Evolutionary conservation across 2,888 invertebrate species (phyloP), one percentile per base, ranked within the genome.

Genomic region (Cataglyphis cursor): DNA sequence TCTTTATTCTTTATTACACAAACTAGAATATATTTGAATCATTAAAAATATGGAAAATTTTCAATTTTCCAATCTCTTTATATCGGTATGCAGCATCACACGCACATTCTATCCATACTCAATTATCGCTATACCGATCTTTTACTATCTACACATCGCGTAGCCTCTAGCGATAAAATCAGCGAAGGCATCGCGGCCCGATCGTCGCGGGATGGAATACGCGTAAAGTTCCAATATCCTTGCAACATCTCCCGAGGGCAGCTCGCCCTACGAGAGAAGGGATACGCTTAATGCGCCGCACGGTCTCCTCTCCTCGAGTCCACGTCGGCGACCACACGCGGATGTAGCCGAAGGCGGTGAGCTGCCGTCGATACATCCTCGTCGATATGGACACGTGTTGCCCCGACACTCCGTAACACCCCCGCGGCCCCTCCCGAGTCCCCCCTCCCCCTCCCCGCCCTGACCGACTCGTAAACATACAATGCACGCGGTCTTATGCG

Each of bases 351-450:
- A 85, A 89, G 93, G 92, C 89, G 86, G 88, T 68, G 86, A 72
- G 84, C 84, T 90, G 90, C 89, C 87, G 90, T 90, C 90, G 90
- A 90, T 90, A 90, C 90, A 90, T 87, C 90, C 92, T 92, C 83
- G 92, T 93, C 93, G 93, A 94, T 93, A 92, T 88, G 91, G 92
- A 93, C 93, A 92, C 92, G 93, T 92, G 92, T 92, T 90, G 90
- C 83, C 74, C 87, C 90, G 87, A 92, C 91, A 91, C 88, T 78
- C 90, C 84, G 85, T 88, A 21, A 68, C 41, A 68, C 85, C 86
- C 83, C 87, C 83, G 82, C 70, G 73, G 78, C 82, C 84, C 76
- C 84, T 78, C 51, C 75, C 59, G 80, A 59, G 54, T n/a, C n/a
- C 72, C 85, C 86, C 83, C 28, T 28, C 82, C 84, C 76, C 85